Conservation (phyloP, 1,140 invertebrate species). For the Adoxophyes honmai region DNA sequence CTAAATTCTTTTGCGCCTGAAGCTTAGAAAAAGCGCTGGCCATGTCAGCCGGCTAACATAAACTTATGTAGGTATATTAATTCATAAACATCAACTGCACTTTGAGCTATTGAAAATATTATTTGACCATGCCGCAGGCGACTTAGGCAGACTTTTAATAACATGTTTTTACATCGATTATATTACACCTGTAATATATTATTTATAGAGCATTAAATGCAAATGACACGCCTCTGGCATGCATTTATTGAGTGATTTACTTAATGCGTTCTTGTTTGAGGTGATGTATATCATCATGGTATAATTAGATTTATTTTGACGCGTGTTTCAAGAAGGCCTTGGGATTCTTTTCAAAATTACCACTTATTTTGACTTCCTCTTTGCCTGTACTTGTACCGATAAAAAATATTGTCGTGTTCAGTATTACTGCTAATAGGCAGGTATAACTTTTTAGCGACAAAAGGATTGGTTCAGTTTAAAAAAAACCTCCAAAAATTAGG, state of each 20-base stretch:
- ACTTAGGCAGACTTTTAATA: constrained; percentile 2
- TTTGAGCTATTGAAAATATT: too few species aligned
- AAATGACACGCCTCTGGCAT: constrained; percentile 3
- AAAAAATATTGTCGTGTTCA: too few species aligned
- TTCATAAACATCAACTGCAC: too few species aligned
- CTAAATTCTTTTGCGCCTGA: too few species aligned
- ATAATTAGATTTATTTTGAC: constrained; percentile 7
- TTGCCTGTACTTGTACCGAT: too few species aligned
- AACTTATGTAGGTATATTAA: too few species aligned
- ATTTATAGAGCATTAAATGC: background rate
- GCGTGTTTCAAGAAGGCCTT: background rate
- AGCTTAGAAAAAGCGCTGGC: too few species aligned
- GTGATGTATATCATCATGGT: background rate
- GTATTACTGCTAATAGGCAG: too few species aligned
- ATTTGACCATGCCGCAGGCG: background rate
- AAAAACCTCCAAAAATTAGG: too few species aligned
- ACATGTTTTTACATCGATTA: background rate
- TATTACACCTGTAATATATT: background rate
- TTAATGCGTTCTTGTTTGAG: background rate
- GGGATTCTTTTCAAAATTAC: background rate
- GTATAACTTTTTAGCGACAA: too few species aligned
- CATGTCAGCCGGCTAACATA: too few species aligned
- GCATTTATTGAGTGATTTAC: constrained; percentile 10
- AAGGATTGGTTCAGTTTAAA: too few species aligned
- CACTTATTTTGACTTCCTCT: background rate